Conservation (phyloP, 2,888 invertebrate genomes). For the Lapara coniferarum region DNA sequence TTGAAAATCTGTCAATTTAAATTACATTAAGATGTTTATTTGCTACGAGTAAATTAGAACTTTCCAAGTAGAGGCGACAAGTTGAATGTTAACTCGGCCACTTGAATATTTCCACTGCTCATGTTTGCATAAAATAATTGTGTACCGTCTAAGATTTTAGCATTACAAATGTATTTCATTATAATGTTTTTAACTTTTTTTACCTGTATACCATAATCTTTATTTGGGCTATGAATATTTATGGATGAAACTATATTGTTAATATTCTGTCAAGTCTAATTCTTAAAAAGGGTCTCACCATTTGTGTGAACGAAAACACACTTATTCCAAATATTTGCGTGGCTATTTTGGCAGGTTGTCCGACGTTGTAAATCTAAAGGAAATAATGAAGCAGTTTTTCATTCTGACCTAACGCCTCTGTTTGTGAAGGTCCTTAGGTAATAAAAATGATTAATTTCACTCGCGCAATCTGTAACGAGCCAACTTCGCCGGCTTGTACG, state of each 20-base stretch:
- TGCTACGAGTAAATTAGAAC: conserved; percentile 16
- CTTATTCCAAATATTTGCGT: conserved; percentile 6
- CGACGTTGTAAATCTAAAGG: conserved; percentile 11
- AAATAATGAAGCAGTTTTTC: conserved; percentile 20
- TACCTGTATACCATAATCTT: not conserved
- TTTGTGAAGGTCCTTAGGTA: conserved; percentile 20
- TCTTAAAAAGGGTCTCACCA: not conserved
- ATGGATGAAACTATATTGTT: not conserved
- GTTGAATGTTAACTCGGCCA: not conserved
- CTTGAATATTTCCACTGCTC: not conserved
- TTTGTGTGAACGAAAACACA: not conserved
- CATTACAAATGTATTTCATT: not conserved
- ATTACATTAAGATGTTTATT: conserved; percentile 26
- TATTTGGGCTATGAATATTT: not conserved
- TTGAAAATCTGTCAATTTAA: conserved; percentile 48
- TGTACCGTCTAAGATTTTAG: not conserved
- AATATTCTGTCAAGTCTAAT: not conserved
- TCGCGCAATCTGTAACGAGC: conserved; percentile 23
- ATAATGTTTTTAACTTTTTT: not conserved
- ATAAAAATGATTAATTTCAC: conserved; percentile 27
- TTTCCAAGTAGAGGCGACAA: conserved; percentile 20
- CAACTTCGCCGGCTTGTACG: conserved; percentile 5
- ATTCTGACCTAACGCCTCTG: conserved; percentile 25
- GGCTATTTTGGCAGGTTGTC: conserved; percentile 19
- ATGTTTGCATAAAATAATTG: not conserved